Percentiles rank a stretch among this genome's conserved stretches.
Conservation (phyloP, 2,797 vertebrate genomes). For the Tiaroga cobitis region DNA sequence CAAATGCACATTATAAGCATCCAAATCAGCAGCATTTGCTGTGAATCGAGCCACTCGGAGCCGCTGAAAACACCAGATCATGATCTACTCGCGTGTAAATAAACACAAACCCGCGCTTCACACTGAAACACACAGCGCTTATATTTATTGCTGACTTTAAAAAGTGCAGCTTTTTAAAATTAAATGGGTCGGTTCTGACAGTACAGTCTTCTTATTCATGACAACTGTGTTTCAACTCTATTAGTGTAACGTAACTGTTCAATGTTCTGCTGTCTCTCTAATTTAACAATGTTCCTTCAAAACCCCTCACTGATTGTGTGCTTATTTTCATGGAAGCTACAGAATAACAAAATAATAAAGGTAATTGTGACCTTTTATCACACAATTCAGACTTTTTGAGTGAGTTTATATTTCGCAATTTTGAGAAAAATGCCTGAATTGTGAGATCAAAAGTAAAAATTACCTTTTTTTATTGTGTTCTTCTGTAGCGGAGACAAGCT, state of each 20-base stretch:
- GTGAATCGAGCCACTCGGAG: too few relatives aligned
- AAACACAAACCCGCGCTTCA: background rate
- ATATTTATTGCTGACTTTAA: background rate
- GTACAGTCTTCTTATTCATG: background rate
- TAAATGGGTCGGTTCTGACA: background rate
- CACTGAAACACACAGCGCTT: too few relatives aligned
- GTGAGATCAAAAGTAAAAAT: background rate
- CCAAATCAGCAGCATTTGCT: too few relatives aligned
- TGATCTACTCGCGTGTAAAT: background rate
- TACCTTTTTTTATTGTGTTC: background rate
- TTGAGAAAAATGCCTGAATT: background rate
- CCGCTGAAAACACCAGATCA: too few relatives aligned
- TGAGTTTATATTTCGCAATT: background rate
- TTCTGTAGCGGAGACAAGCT: background rate
- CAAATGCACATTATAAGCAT: too few relatives aligned
- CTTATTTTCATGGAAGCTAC: too few relatives aligned
- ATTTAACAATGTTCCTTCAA: background rate
- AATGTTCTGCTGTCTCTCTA: too few relatives aligned
- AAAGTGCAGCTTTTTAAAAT: background rate
- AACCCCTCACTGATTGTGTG: background rate
- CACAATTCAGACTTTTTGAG: too few relatives aligned
- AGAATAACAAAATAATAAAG: too few relatives aligned
- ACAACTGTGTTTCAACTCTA: background rate
- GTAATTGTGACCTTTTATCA: too few relatives aligned
- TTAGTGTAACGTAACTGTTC: background rate